Conservation (phyloP, 2,797 vertebrate species). For the Micrastur ruficollis region DNA sequence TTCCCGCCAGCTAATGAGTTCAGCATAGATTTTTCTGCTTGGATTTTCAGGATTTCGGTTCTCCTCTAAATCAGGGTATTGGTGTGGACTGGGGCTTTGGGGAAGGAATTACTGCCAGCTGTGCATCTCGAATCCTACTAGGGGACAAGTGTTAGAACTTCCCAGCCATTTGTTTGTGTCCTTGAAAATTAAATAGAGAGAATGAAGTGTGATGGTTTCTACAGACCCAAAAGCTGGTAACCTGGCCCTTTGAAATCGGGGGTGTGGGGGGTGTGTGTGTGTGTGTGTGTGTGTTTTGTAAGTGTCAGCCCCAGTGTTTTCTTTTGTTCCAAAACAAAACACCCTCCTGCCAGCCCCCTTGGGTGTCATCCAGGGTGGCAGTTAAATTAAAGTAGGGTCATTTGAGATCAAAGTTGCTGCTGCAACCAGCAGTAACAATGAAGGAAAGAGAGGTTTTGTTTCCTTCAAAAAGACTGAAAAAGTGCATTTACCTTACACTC, state of each 20-base stretch:
- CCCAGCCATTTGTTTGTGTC: neutral
- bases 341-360: neutral
- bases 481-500: conserved; percentile 9
- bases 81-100: neutral
- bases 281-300: neutral
- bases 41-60: neutral
- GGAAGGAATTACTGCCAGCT: neutral
- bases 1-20: neutral
- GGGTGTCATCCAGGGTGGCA: conserved; percentile 24
- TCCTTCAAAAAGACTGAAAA: neutral
- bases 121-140: neutral
- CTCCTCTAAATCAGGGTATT: neutral
- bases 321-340: conserved; percentile 6
- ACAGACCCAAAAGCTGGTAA: neutral
- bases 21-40: neutral
- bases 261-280: neutral
- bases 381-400: neutral
- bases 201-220: neutral
- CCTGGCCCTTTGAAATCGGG: neutral
- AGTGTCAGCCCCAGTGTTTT: neutral
- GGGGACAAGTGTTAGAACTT: neutral
- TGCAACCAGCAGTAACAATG: neutral
- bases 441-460: conserved; percentile 7
- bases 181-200: neutral
- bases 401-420: conserved; percentile 42